Base-by-base conservation (phyloP, 2,113 vertebrate genomes). In the Cervus canadensis region DNA sequence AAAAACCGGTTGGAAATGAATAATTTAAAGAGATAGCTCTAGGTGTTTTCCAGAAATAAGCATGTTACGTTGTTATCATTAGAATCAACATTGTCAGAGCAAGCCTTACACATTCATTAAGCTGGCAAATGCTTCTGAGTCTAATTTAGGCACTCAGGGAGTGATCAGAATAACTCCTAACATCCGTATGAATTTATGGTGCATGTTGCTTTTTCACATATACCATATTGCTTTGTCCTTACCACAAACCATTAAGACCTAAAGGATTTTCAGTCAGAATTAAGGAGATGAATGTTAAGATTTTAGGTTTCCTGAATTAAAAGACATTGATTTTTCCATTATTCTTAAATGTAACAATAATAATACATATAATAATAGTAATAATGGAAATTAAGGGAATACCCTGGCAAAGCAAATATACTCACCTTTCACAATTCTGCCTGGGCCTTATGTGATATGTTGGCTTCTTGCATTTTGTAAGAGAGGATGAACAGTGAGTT, bases 31-130 rank as follows among this genome's bases (percentile, higher is more conserved):
- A 56, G 43, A 64, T 79, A 78, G 21, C 59, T 94, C 45, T 95
- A 56, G 88, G 92, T 94, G 28, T 97, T 95, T 96, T 93, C 89
- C 71, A 96, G 78, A 92, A 97, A 92, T 62, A 87, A 92, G 36
- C 14, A 17, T 52, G 25, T 64, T 90, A 64, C 1, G 2, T 67
- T 45, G 83, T 89, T 89, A 89, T 86, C 56, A 33, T 81, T 84
- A 52, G 40, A 94, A 89, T 93, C 52, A 40, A 87, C 36, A 50
- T 33, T 89, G 50, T 76, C 43, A 36, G 91, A 86, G 17, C 1
- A 19, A 95, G 45, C 71, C 43, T 79, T 33, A 43, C 33, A n/a
- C 57, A 23, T 28, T 60, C 59, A 56, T 52, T 74, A 62, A 95
- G 19, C 78, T 91, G 30, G 36, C 33, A 87, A 96, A 56, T 54